Conservation (phyloP, 2,797 vertebrate genomes). For the Aldrovandia affinis region DNA sequence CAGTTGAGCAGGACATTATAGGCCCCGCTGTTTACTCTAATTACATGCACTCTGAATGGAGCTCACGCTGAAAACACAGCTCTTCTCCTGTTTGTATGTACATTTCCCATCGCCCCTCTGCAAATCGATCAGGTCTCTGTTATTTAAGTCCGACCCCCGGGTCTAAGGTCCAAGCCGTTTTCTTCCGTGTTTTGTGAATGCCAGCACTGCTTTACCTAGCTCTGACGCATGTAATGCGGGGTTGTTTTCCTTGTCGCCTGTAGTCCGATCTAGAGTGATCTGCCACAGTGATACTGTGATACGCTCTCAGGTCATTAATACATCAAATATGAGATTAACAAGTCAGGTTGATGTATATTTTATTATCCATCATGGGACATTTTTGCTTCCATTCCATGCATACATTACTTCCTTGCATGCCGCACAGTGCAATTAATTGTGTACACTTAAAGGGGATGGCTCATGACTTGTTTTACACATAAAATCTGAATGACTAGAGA, state of each 20-base stretch:
- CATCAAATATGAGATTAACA: neutral
- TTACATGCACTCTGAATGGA: slow-evolving; percentile 19
- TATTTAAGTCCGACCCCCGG: neutral
- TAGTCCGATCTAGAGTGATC: neutral
- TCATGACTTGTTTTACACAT: no score
- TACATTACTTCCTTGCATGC: neutral
- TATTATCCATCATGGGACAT: neutral
- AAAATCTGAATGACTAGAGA: no score
- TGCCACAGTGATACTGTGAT: neutral
- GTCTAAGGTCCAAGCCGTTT: neutral
- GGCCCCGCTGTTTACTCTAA: slow-evolving; percentile 24
- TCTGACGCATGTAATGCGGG: neutral
- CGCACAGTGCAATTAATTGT: neutral
- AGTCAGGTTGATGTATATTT: neutral
- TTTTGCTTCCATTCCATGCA: no score
- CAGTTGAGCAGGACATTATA: neutral
- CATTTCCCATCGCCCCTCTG: neutral
- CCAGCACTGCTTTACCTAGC: neutral
- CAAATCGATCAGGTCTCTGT: neutral
- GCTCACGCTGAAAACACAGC: neutral
- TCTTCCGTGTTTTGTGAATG: neutral
- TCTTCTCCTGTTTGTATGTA: neutral
- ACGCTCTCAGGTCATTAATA: neutral
- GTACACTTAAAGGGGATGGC: no score
- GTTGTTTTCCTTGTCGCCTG: neutral